A percentile compares a stretch with the other conserved stretches of the same genome.
phyloP scores from a whole-genome alignment of 1,140 invertebrate genomes.

The Phortica variegata region DNA sequence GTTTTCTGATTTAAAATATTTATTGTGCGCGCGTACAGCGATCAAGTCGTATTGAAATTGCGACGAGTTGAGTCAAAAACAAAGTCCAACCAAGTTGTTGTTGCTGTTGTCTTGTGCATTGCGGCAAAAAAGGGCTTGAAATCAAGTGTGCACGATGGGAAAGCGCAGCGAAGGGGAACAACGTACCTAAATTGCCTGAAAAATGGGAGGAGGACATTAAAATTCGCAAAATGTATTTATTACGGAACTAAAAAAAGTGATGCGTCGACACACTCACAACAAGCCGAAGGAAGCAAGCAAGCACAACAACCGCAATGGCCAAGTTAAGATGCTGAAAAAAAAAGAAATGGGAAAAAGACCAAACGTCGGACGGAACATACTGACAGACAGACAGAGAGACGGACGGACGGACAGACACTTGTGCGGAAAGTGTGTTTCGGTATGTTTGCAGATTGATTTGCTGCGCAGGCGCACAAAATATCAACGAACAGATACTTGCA shows the following conservation, averaged over 20 bases:
- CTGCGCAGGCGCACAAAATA: slow-evolving; percentile 27
- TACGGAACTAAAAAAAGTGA: slow-evolving; percentile 39
- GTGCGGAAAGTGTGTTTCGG: slow-evolving; percentile 22
- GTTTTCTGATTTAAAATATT: slow-evolving; percentile 57
- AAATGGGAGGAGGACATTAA: slow-evolving; percentile 54
- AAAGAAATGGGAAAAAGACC: not conserved
- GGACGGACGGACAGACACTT: not conserved
- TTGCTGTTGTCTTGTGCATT: slow-evolving; percentile 15
- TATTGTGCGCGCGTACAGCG: slow-evolving; percentile 23
- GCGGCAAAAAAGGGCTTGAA: slow-evolving; percentile 43
- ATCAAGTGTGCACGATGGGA: slow-evolving; percentile 27
- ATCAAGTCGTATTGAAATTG: too few relatives aligned
- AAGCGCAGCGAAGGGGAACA: slow-evolving; percentile 9
- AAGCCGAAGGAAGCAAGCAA: too few relatives aligned
- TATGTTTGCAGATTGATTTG: slow-evolving; percentile 54
- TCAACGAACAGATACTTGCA: slow-evolving; percentile 12
- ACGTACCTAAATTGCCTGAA: slow-evolving; percentile 45
- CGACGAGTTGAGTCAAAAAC: slow-evolving; percentile 35
- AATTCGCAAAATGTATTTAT: slow-evolving; percentile 56
- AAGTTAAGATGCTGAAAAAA: slow-evolving; percentile 28
- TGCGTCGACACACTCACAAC: slow-evolving; percentile 11
- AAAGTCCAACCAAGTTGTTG: slow-evolving; percentile 22
- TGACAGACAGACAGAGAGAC: slow-evolving; percentile 15
- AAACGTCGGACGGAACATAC: not conserved
- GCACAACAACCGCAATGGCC: slow-evolving; percentile 15